Percentiles rank a stretch among this genome's conserved stretches.
Conservation (phyloP, 1,140 invertebrate species). For the Coenobita brevimanus region DNA sequence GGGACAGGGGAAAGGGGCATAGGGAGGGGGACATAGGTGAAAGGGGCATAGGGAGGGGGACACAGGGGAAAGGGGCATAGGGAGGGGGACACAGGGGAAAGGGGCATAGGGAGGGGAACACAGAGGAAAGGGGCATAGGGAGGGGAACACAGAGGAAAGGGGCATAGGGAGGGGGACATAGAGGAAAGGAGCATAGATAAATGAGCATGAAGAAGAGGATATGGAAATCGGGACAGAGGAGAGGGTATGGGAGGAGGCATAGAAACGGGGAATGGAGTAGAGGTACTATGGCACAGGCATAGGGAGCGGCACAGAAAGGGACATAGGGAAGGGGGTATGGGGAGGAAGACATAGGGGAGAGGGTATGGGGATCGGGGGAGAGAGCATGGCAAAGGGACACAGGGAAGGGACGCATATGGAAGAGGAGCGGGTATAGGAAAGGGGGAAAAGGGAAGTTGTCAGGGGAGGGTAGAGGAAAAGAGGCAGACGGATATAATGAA, state of each 20-base stretch:
- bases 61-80: neutral
- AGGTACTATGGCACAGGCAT: neutral
- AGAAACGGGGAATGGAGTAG: neutral
- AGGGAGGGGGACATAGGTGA: neutral
- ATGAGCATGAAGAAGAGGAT: too few species aligned
- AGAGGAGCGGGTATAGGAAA: too few species aligned
- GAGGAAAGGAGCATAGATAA: neutral
- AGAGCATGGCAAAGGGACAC: too few species aligned
- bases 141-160: neutral
- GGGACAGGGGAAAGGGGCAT: neutral
- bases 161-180: neutral
- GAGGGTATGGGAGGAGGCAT: neutral
- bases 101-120: neutral
- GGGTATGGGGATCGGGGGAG: too few species aligned
- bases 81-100: neutral
- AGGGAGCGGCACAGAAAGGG: neutral
- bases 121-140: neutral
- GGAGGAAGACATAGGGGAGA: neutral
- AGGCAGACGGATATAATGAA: too few species aligned
- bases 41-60: neutral
- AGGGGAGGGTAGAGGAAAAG: too few species aligned
- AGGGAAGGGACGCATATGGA: too few species aligned
- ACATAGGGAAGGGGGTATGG: neutral
- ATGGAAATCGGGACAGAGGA: neutral
- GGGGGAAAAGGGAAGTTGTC: too few species aligned